These are phyloP conservation scores for Tipula helvola DNA, from an alignment of 2,888 invertebrate species.

Conservation along the genomic window DNA sequence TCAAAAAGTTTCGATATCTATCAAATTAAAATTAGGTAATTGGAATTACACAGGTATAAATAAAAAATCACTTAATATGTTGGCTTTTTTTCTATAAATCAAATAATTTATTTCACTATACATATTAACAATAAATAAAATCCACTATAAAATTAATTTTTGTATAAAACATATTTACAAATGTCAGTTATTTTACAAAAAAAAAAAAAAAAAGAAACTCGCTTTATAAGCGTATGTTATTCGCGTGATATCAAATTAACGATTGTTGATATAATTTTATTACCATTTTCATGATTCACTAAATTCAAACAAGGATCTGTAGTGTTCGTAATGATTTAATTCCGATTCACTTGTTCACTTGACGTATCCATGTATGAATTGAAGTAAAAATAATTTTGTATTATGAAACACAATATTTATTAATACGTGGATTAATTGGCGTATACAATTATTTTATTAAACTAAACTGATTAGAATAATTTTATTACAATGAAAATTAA, in stretches of 20 bases:
- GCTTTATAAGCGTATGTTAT: constrained; percentile 21
- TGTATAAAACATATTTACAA: neutral
- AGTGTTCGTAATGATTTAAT: no score
- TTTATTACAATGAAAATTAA: no score
- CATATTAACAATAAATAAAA: neutral
- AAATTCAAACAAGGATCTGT: constrained; percentile 64
- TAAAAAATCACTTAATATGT: neutral
- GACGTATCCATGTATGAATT: no score
- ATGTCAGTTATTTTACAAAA: neutral
- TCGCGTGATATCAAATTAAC: constrained; percentile 53
- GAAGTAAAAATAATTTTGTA: no score
- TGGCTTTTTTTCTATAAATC: neutral
- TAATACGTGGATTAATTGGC: no score
- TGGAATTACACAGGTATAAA: no score
- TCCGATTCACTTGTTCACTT: no score
- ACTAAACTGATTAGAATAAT: no score
- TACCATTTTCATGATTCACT: constrained; percentile 58
- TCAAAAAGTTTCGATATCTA: no score
- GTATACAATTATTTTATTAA: no score
- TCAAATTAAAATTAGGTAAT: no score
- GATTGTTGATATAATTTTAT: constrained; percentile 62
- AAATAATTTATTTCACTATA: neutral
- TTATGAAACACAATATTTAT: no score
- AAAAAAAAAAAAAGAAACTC: neutral
- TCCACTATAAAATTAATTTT: neutral